phyloP scores from a whole-genome alignment of 2,113 vertebrate genomes.

The Amphilophus citrinellus region DNA sequence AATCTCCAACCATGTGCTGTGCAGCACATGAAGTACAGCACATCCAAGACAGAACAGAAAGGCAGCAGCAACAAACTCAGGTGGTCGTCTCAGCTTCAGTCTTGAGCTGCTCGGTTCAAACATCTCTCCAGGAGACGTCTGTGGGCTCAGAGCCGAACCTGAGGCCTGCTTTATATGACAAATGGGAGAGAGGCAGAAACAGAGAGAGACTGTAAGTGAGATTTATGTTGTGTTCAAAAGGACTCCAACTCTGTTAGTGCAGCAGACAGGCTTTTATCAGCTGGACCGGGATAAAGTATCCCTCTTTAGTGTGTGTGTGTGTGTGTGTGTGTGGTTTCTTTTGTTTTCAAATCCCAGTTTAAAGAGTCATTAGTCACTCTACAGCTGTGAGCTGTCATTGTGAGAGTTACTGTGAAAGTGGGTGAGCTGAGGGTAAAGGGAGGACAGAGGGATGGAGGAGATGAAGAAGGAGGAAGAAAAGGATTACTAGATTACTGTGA shows the following conservation, averaged over 20 bases:
- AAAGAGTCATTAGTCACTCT: slow-evolving; percentile 32
- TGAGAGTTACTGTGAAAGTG: slow-evolving; percentile 46
- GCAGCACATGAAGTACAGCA: not conserved
- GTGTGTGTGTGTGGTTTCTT: slow-evolving; percentile 14
- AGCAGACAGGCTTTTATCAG: slow-evolving; percentile 66
- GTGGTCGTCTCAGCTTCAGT: not conserved
- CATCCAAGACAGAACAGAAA: not conserved
- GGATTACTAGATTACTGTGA: not conserved
- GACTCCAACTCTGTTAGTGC: slow-evolving; percentile 57
- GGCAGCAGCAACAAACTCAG: not conserved
- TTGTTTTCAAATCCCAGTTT: slow-evolving; percentile 50
- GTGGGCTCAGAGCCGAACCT: too few relatives aligned
- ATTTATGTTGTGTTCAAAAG: slow-evolving; percentile 63
- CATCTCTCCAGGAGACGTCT: not conserved
- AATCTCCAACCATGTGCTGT: not conserved
- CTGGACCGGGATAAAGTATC: slow-evolving; percentile 13
- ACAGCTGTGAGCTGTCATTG: slow-evolving; percentile 24
- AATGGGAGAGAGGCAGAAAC: not conserved
- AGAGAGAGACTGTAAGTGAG: slow-evolving; percentile 48
- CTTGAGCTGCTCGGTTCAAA: not conserved
- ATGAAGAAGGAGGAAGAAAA: not conserved
- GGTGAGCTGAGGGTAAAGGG: slow-evolving; percentile 20
- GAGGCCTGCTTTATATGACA: slow-evolving; percentile 11
- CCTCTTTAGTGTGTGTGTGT: slow-evolving; percentile 22
- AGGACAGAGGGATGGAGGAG: slow-evolving; percentile 13